Percentiles rank a stretch among this genome's conserved stretches.
Conservation (phyloP, 1,140 invertebrate species). For the Caenorhabditis brenneri region DNA sequence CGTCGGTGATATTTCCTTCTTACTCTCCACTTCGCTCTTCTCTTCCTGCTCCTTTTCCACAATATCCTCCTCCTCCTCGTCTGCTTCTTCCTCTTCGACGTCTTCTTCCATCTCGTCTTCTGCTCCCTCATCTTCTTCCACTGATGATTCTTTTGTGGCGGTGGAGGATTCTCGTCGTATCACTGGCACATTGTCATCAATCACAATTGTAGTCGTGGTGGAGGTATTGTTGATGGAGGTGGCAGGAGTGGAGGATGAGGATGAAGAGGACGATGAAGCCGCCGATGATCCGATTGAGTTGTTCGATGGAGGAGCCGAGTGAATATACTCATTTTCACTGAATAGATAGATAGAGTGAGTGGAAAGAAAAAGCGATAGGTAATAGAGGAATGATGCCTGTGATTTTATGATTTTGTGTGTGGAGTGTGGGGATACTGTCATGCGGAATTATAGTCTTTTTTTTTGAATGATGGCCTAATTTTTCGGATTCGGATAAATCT, state of each 20-base stretch:
- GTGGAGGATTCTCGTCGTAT: too few species aligned
- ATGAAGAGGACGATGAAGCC: neutral
- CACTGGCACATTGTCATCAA: neutral
- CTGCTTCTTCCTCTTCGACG: neutral
- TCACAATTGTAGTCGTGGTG: neutral
- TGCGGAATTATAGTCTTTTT: too few species aligned
- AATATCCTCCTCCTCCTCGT: neutral
- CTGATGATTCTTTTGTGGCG: neutral
- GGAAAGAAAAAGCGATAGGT: neutral
- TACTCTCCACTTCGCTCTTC: neutral
- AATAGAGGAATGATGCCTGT: too few species aligned
- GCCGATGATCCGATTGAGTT: too few species aligned
- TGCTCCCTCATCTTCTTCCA: neutral
- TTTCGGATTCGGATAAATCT: too few species aligned
- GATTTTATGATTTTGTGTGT: too few species aligned
- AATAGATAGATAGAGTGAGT: neutral
- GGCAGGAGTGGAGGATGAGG: neutral
- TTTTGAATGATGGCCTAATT: too few species aligned
- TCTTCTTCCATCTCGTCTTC: neutral
- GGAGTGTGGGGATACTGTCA: too few species aligned
- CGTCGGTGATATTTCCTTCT: neutral
- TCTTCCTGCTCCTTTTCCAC: neutral
- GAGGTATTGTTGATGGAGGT: neutral
- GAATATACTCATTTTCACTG: conserved; percentile 29
- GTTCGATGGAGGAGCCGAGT: too few species aligned